Evolutionary conservation across 37 sponge, comb jelly and placozoan genomes (phyloP), one percentile per base, ranked within the genome.

Genomic region (Spongilla lacustris): DNA sequence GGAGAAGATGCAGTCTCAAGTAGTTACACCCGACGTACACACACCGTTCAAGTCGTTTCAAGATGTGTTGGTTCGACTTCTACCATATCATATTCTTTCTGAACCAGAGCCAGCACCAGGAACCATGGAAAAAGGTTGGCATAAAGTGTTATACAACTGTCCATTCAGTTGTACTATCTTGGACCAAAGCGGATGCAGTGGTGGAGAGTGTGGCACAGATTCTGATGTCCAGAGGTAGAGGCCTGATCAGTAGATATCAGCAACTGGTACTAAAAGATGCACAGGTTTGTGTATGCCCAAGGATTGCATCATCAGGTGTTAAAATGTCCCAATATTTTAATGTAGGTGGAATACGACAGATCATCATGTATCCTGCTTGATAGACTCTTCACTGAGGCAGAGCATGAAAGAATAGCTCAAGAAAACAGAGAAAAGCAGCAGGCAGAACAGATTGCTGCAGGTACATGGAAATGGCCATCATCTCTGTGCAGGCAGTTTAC

Each of bases 101-200:
- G 86, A 90, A 35, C 76, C 86, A 21, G 85, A 90, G 76, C 85
- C 85, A 29, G 85, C 90, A 13, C 77, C 81, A 29, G 90, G 85
- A 3, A 85, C 90, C 10, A 73, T 90, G 10, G 90, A 90, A 58
- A 90, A 90, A 90, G 90, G 90, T 90, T 21, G 48, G 80, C 8
- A 30, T 76, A 36, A 36, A 36, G 23, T 30, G 2, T 38, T 35
- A 41, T 3, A 35, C 25, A 26, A 23, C 36, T 3, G 49, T 3
- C 69, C 41, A 35, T 12, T 70, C 6, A 28, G 21, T 25, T 83
- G 66, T 84, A 9, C n/a, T n/a, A n/a, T n/a, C n/a, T n/a, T n/a
- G n/a, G n/a, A 5, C 77, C 0, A 3, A 67, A 90, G 90, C 90
- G 75, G 90, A 90, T 85, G 90, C 90, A 48, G 90, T 90, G 77